Conservation (phyloP, 2,113 vertebrate species). For the Theristicus caerulescens region DNA sequence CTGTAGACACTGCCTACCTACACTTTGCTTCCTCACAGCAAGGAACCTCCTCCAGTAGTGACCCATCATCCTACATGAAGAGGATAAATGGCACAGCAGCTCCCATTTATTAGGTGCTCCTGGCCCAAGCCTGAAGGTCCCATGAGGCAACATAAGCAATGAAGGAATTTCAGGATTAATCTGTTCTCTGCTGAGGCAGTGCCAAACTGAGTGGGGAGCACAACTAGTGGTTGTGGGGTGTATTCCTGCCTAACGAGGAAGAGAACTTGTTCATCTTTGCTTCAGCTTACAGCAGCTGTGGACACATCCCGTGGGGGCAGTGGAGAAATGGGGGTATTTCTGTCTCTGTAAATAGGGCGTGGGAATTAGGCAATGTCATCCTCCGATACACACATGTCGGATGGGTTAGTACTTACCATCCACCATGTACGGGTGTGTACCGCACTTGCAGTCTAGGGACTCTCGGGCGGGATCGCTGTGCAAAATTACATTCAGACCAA, state of each 20-base stretch:
- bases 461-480: accelerated
- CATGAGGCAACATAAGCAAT: background rate
- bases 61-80: background rate
- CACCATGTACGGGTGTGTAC: background rate
- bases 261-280: background rate
- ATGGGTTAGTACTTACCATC: background rate
- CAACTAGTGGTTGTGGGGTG: background rate
- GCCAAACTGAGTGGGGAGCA: background rate
- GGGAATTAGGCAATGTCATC: background rate
- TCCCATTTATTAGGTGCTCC: background rate
- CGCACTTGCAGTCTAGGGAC: background rate
- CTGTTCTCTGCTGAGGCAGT: background rate
- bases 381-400: background rate
- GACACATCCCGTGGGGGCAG: background rate
- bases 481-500: background rate
- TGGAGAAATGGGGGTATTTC: background rate
- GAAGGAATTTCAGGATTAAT: background rate
- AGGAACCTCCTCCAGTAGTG: background rate
- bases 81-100: background rate
- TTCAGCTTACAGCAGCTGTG: background rate
- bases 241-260: background rate
- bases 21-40: background rate
- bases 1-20: background rate
- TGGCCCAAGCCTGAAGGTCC: background rate
- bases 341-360: background rate